Evolutionary conservation across 2,888 invertebrate genomes (phyloP).

Genomic region (Agriopis marginaria): DNA sequence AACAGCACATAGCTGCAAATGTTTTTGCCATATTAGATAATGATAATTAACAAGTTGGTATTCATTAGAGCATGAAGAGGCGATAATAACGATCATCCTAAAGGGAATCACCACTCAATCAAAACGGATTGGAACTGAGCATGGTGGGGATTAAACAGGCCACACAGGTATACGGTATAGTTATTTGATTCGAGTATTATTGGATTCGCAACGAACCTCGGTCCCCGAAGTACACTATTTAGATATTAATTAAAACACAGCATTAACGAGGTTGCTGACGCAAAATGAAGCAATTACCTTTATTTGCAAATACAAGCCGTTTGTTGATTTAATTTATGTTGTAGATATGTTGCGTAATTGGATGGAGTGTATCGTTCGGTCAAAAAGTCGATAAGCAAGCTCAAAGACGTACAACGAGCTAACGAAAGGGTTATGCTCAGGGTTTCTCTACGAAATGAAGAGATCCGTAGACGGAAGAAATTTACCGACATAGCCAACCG

Average conservation of each 20-base stretch:
- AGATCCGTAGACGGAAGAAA: no score
- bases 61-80: slow-evolving; percentile 8
- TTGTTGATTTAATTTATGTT: slow-evolving; percentile 54
- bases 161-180: slow-evolving; percentile 36
- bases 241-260: slow-evolving; percentile 68
- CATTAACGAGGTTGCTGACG: slow-evolving; percentile 58
- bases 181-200: slow-evolving; percentile 61
- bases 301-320: slow-evolving; percentile 57
- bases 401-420: no score
- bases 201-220: slow-evolving; percentile 60
- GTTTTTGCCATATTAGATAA: slow-evolving; percentile 1
- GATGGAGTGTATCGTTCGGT: slow-evolving; percentile 13
- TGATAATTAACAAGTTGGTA: slow-evolving; percentile 7
- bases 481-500: no score
- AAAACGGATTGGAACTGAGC: slow-evolving; percentile 34
- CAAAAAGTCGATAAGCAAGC: not conserved
- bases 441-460: no score
- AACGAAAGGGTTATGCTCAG: no score
- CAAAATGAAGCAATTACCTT: slow-evolving; percentile 65
- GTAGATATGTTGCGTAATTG: slow-evolving; percentile 41
- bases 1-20: not conserved
- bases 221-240: slow-evolving; percentile 57
- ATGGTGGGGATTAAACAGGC: slow-evolving; percentile 43
- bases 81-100: slow-evolving; percentile 28
- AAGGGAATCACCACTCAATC: slow-evolving; percentile 43